Base-by-base conservation (phyloP, 2,797 vertebrate species). In the Muscicapa comitata region DNA sequence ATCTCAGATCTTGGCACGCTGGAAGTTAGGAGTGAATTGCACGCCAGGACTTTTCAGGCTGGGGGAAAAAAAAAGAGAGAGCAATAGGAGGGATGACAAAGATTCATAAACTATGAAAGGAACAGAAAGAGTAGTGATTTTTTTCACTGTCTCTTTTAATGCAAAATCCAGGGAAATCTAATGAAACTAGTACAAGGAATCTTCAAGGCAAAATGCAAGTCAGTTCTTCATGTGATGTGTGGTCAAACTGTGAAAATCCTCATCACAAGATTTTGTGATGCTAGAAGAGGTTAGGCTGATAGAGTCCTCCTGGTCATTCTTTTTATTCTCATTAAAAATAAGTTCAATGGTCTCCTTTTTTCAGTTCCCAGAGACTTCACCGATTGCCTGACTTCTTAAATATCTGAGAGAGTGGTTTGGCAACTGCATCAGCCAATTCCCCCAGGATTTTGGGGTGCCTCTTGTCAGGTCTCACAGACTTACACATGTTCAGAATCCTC, bases 151-250 rank as follows among this genome's bases (percentile, higher is more conserved):
- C 13, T 67, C 25, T 57, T 83, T 62, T 28, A 47, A 50, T 33
- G 29, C 16, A 79, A 80, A 89, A 67, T 25, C 33, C 40, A 61
- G 45, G 18, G 13, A 38, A 59, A 45, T 51, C 12, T 37, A 35
- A 71, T 68, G 12, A 86, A 83, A 85, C 10, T 10, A 50, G 28
- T 25, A 37, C 3, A 9, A 81, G 31, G 7, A 66, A 43, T 3
- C 19, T 54, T 51, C 26, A 59, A 80, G 57, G 35, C 9, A 90
- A 87, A 91, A 86, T 15, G 9, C 25, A 57, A 67, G 13, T 24
- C 2, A 15, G 7, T 23, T 86, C 21, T 73, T 80, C 23, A 14
- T 4, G 23, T 50, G 33, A 43, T 0, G 0, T 9, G 17, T 45
- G 19, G 24, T 54, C 37, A 77, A 37, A 37, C 37, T 58, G 31